These are phyloP conservation scores for Tor tambroides DNA, from an alignment of 2,113 vertebrate species.

Conservation along the genomic window DNA sequence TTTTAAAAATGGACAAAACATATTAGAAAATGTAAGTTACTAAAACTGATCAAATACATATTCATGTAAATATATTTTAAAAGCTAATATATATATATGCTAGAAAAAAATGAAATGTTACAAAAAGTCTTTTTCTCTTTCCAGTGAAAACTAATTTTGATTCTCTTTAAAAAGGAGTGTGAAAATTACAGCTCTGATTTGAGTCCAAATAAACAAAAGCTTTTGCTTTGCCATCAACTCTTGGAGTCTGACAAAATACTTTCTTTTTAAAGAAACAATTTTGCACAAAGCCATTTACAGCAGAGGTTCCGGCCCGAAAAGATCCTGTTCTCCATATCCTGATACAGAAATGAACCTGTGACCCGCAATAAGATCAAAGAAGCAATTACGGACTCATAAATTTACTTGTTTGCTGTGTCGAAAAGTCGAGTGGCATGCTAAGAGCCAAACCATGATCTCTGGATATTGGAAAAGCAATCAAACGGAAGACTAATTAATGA, in stretches of 20 bases:
- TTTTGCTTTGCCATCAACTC: not conserved
- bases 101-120: not conserved
- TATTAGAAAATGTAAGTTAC: no score
- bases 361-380: constrained; percentile 19
- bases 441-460: constrained; percentile 30
- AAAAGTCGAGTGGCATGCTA: constrained; percentile 26
- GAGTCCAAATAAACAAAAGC: not conserved
- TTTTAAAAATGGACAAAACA: not conserved
- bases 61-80: no score
- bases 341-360: constrained; percentile 19
- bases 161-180: not conserved
- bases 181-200: not conserved
- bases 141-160: not conserved
- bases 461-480: constrained; percentile 55
- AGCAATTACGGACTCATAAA: constrained; percentile 34
- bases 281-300: not conserved
- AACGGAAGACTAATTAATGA: constrained; percentile 50
- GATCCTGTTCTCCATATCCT: not conserved
- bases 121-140: not conserved
- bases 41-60: no score
- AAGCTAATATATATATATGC: no score
- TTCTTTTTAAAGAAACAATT: not conserved
- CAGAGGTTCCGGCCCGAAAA: not conserved
- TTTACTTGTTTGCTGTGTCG: constrained; percentile 30
- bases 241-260: not conserved